Evolutionary conservation across 1,140 invertebrate species (phyloP).

Genomic region (Diuraphis noxia): DNA sequence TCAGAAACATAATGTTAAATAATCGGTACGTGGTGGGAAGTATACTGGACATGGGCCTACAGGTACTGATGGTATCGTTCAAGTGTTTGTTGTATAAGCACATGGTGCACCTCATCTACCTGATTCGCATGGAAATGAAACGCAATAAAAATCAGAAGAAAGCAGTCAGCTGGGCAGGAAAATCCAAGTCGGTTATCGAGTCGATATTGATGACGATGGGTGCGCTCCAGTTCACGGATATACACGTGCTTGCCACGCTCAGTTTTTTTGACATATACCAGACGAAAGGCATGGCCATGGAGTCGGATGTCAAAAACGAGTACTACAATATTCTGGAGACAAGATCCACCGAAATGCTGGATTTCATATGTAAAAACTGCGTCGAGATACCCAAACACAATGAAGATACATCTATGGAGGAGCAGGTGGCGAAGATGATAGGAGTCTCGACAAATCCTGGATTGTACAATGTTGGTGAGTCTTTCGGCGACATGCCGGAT

Average conservation of each 20-base stretch:
- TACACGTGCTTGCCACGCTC: not conserved
- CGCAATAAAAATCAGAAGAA: rapidly evolving
- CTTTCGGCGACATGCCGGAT: too few species aligned
- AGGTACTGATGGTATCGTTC: not conserved
- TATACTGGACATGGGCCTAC: not conserved
- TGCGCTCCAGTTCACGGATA: not conserved
- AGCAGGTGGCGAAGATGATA: not conserved
- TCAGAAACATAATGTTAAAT: not conserved
- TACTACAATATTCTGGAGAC: rapidly evolving
- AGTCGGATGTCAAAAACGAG: too few species aligned
- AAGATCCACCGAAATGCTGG: rapidly evolving
- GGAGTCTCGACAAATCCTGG: not conserved
- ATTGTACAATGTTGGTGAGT: not conserved
- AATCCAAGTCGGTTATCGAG: not conserved
- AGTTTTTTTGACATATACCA: not conserved
- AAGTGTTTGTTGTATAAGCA: not conserved
- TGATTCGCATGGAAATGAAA: not conserved
- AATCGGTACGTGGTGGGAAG: not conserved
- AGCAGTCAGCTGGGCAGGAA: not conserved
- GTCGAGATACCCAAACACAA: not conserved
- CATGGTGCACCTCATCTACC: not conserved
- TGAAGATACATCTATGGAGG: not conserved
- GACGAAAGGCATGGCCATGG: not conserved
- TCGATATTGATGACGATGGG: not conserved
- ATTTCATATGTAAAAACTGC: not conserved